These are phyloP conservation scores for Lagenorhynchus albirostris DNA, from an alignment of 2,113 vertebrate genomes.

Conservation along the genomic window DNA sequence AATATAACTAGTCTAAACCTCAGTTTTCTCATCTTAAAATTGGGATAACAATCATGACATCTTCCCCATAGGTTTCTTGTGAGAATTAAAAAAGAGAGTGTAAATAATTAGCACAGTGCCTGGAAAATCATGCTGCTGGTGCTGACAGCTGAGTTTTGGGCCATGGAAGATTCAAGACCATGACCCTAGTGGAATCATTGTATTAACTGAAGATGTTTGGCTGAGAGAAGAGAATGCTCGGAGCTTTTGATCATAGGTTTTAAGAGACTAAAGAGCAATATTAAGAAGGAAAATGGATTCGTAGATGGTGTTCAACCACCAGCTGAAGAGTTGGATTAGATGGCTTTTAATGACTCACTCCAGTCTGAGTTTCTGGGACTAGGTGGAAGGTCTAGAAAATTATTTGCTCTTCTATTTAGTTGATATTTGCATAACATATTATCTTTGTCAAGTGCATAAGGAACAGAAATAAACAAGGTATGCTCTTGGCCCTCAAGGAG, in stretches of 20 bases:
- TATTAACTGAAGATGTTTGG: neutral
- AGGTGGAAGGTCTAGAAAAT: neutral
- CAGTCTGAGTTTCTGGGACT: neutral
- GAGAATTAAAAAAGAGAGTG: neutral
- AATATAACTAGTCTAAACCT: neutral
- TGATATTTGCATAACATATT: neutral
- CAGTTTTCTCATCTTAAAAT: conserved; percentile 3
- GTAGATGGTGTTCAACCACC: neutral
- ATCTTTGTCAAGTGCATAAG: neutral
- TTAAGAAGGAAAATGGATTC: neutral
- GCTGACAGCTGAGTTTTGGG: neutral
- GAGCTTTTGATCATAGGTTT: neutral
- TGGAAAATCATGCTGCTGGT: neutral
- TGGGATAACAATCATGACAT: neutral
- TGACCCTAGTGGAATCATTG: neutral
- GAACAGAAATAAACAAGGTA: neutral
- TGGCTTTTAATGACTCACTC: neutral
- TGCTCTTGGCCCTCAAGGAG: neutral
- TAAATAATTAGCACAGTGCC: neutral
- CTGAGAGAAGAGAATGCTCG: neutral
- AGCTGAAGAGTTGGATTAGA: neutral
- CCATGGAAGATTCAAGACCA: neutral
- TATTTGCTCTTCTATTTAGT: neutral
- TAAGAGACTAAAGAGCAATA: neutral
- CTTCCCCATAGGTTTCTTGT: neutral